Evolutionary conservation across 2,113 vertebrate genomes (phyloP).

Genomic region (Saimiri boliviensis): DNA sequence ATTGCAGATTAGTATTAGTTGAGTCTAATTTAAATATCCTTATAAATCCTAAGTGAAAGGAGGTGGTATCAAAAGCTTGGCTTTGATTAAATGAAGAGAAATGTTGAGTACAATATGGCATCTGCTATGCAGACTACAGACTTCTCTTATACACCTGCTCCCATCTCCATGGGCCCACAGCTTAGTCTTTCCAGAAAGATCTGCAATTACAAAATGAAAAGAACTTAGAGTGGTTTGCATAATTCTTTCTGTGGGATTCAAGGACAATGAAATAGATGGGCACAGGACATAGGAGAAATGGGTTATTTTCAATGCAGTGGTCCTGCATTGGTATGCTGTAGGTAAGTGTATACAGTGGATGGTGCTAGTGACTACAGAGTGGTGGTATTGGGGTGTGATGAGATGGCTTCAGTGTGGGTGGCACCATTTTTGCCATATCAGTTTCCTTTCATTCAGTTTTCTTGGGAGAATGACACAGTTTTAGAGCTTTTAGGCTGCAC

Average conservation of each 20-base stretch:
- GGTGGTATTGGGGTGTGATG: not conserved
- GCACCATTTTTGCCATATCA: not conserved
- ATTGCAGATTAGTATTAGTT: not conserved
- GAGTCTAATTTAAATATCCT: not conserved
- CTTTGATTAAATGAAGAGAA: not conserved
- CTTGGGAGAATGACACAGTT: not conserved
- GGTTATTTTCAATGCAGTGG: not conserved
- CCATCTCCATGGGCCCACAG: not conserved
- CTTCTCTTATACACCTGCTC: rapidly evolving
- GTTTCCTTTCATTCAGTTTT: not conserved
- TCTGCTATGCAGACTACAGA: rapidly evolving
- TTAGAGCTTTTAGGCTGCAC: not conserved
- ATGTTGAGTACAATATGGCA: not conserved
- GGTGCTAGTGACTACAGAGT: not conserved
- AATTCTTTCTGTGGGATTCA: not conserved
- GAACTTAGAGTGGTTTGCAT: not conserved
- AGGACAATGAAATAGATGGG: not conserved
- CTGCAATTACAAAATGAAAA: not conserved
- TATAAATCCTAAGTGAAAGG: not conserved
- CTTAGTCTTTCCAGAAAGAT: not conserved
- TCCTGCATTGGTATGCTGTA: not conserved
- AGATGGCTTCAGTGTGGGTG: not conserved
- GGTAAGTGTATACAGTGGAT: not conserved
- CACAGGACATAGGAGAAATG: not conserved
- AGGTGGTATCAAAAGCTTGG: not conserved